Conservation (phyloP, 2,888 invertebrate species). For the Synanthedon andrenaeformis region DNA sequence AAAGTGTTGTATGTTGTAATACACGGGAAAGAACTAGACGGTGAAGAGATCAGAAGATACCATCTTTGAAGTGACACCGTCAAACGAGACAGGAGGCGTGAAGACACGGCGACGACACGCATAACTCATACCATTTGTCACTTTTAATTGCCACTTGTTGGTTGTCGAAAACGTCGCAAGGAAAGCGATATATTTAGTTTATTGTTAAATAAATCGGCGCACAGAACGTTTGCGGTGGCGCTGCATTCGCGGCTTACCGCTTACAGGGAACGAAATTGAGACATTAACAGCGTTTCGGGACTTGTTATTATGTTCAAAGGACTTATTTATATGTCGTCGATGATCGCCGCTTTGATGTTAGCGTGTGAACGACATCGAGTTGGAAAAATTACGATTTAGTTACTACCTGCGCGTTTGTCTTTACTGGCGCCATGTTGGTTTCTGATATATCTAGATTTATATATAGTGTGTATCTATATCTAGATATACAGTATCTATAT, state of each 20-base stretch:
- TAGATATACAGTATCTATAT: too few species aligned
- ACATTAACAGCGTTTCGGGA: constrained; percentile 31
- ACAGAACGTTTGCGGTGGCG: constrained; percentile 1
- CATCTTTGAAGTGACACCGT: constrained; percentile 33
- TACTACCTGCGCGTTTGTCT: background rate
- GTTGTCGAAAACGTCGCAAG: constrained; percentile 50
- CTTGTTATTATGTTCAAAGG: constrained; percentile 37
- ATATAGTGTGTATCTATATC: too few species aligned
- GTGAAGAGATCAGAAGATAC: constrained; percentile 42
- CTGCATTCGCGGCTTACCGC: too few species aligned
- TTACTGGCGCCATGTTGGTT: constrained; percentile 1
- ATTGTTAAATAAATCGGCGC: constrained; percentile 50
- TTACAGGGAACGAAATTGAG: constrained; percentile 31
- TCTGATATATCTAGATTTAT: too few species aligned
- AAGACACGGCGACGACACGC: constrained; percentile 26
- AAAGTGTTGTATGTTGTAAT: background rate
- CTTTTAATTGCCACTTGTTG: constrained; percentile 67
- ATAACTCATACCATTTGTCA: constrained; percentile 65
- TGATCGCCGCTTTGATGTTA: constrained; percentile 31
- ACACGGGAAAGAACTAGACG: constrained; percentile 23
- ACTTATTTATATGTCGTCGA: constrained; percentile 33
- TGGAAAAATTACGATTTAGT: background rate
- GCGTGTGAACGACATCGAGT: background rate
- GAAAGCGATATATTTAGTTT: constrained; percentile 59
- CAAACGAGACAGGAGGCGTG: constrained; percentile 30